Evolutionary conservation across 2,113 vertebrate genomes (phyloP), one percentile per base, ranked within the genome.

Genomic region (Lepisosteus oculatus): DNA sequence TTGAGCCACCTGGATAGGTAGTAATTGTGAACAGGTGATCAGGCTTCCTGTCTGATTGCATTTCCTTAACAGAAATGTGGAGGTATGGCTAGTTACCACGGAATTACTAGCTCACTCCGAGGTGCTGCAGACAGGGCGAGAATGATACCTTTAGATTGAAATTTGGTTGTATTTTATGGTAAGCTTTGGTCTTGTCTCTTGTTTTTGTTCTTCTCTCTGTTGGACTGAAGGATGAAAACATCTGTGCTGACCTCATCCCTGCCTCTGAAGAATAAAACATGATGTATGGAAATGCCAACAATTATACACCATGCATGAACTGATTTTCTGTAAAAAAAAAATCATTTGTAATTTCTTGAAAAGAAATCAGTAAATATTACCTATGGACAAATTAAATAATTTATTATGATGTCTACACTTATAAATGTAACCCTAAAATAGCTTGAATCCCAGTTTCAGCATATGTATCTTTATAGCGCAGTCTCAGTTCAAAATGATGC

Each of bases 201-300:
- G 85, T 87, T 87, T 83, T 80, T 85, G 85, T 87, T 87, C 89
- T 85, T 82, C 76, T 83, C 71, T 67, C 77, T 76, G 42, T 62
- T 79, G 85, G 89, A 87, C 84, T 85, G 86, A 88, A 88, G 85
- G 83, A 83, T 78, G 4, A 75, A 61, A 72, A 74, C 81, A 72
- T 76, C 86, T 80, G 77, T 77, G 85, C 47, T 9, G 83, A 79
- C 78, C 83, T 69, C 9, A 51, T 5, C 80, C 81, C 80, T 84
- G 89, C 90, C 88, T 85, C 88, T 89, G 88, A 89, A 78, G 75
- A 68, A 51, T 9, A 51, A 1, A 79, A 74, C 69, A 44, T 86
- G 87, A 91, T 90, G 85, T 87, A 91, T 89, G 88, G 86, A 85
- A 77, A 82, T 84, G 85, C 87, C 86, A 86, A 85, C 84, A 85